A percentile compares a stretch with the other conserved stretches of the same genome.
These are phyloP conservation scores for Podocnemis expansa DNA, from an alignment of 2,113 vertebrate species.

Conservation along the genomic window DNA sequence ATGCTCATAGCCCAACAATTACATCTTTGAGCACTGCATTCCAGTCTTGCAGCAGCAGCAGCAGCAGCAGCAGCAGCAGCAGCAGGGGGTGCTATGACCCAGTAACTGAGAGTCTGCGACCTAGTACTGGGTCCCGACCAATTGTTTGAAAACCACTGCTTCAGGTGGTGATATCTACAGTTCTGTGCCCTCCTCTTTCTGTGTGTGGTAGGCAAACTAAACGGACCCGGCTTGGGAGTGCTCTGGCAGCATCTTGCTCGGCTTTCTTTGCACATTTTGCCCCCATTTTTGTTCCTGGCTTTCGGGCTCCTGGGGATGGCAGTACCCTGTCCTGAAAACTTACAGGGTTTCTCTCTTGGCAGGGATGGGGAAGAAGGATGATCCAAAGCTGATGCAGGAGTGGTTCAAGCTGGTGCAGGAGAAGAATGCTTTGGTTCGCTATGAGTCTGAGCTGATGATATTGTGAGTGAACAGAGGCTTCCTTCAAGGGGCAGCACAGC, in stretches of 20 bases:
- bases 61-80: too few relatives aligned
- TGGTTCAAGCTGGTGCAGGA: constrained; percentile 99
- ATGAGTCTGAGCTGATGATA: constrained; percentile 98
- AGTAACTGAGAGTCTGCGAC: too few relatives aligned
- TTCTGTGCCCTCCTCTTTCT: neutral
- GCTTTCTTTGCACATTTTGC: constrained; percentile 85
- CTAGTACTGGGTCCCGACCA: too few relatives aligned
- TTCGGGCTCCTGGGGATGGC: constrained; percentile 26
- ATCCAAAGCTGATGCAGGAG: constrained; percentile 98
- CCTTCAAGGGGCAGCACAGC: neutral
- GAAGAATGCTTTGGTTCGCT: constrained; percentile 98
- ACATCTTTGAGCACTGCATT: too few relatives aligned
- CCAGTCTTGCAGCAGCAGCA: too few relatives aligned
- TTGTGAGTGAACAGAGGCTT: constrained; percentile 86
- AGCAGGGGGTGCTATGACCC: too few relatives aligned
- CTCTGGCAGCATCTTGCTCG: constrained; percentile 81
- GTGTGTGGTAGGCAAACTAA: constrained; percentile 66
- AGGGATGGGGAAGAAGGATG: constrained; percentile 99
- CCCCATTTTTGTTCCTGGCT: constrained; percentile 66
- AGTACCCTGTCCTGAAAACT: neutral
- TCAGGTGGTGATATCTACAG: constrained; percentile 8
- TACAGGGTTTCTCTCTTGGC: constrained; percentile 53
- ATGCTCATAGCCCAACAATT: too few relatives aligned
- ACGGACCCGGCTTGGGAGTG: constrained; percentile 73
- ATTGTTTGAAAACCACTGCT: too few relatives aligned